A percentile compares a stretch with the other conserved stretches of the same genome.
phyloP scores from a whole-genome alignment of 23 tunicate genomes.

The Phallusia fumigata region DNA sequence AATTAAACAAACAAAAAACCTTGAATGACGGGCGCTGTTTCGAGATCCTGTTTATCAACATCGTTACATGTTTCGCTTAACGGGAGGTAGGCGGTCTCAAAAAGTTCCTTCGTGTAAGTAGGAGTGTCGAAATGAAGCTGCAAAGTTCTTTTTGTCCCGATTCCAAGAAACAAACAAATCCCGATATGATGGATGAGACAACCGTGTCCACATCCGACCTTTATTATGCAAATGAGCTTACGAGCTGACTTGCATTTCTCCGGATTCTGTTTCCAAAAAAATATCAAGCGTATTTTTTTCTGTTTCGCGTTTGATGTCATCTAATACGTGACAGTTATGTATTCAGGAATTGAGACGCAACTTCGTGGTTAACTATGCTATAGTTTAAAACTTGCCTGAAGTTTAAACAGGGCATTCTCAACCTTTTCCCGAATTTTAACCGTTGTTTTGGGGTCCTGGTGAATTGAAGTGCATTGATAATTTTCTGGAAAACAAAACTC shows the following conservation, averaged over 20 bases:
- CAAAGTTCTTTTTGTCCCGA: not conserved
- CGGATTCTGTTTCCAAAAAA: not conserved
- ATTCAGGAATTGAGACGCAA: too few relatives aligned
- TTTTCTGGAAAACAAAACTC: not conserved
- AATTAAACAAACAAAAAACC: too few relatives aligned
- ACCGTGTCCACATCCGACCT: not conserved
- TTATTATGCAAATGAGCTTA: not conserved
- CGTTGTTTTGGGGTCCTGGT: not conserved
- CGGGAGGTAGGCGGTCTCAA: not conserved
- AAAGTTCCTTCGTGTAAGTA: not conserved
- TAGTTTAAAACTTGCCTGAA: not conserved
- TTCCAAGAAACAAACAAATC: not conserved
- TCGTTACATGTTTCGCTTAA: not conserved
- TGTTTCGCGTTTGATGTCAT: too few relatives aligned
- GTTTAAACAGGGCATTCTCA: not conserved
- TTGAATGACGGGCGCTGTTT: not conserved
- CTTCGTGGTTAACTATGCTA: too few relatives aligned
- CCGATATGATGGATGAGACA: not conserved
- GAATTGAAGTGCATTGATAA: not conserved
- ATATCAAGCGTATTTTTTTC: too few relatives aligned
- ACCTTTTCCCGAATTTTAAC: not conserved
- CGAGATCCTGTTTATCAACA: not conserved
- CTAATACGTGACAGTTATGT: too few relatives aligned
- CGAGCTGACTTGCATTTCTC: not conserved
- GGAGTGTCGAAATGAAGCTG: slow-evolving; percentile 1